Evolutionary conservation across 2,888 invertebrate genomes (phyloP), one percentile per base, ranked within the genome.

Genomic region (Temnothorax unifasciatus): DNA sequence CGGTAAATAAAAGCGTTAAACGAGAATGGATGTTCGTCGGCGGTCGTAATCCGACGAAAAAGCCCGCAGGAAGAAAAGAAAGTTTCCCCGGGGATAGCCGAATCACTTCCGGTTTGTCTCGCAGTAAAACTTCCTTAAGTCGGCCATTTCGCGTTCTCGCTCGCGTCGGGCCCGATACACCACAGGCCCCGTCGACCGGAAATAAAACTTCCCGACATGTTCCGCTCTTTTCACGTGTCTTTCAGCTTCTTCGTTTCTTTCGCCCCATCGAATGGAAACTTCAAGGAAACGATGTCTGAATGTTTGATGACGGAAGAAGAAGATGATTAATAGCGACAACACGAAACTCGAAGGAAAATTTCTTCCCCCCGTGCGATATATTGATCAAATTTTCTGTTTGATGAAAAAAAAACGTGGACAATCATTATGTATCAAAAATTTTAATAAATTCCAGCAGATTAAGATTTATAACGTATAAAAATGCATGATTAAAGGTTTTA

Each of bases 41-140:
- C 88, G 90, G 91, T 89, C 82, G 92, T 93, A 92, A 93, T 93
- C 92, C 91, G 89, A 87, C 85, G 86, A 82, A 87, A 85, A 88
- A 90, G 86, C 85, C 86, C 76, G 44, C 82, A 64, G 74, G 75
- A 84, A 88, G 75, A 86, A 64, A 83, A 84, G 82, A 87, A 88
- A 88, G 87, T 90, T 89, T 89, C 89, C 74, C 82, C 59, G 84
- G 86, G 76, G 86, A 79, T 87, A 82, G 88, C 91, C 92, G 92
- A 93, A 93, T 94, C 93, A 93, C 93, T 93, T 93, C 93, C 93
- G 93, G 92, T 93, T 93, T 92, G 92, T 91, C 93, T 92, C 91
- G 90, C 92, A 92, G 92, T 93, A 93, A 93, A 93, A 93, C 93
- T 93, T 92, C 90, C 91, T 93, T 93, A 93, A 93, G 93, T 92